Evolutionary conservation across 2,888 invertebrate species (phyloP), one percentile per base, ranked within the genome.

Genomic region (Blera fallax): DNA sequence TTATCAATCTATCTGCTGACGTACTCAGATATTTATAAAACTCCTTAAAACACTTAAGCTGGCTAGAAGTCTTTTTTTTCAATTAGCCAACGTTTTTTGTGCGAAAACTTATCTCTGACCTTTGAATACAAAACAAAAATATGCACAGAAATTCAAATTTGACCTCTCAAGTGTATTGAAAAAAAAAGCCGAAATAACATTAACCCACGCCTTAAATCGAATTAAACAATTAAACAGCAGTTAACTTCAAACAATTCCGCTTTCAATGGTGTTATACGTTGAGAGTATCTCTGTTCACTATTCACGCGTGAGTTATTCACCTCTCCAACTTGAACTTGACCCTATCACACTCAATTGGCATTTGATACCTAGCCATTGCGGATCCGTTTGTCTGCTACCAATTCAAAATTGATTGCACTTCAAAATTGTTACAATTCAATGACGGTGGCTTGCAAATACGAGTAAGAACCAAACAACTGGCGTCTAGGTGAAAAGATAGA

Each of bases 311-410:
- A 24, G 48, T 34, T 48, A 37, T 50, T 73, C 52, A 54, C 52
- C 52, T 64, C 37, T 27, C 43, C 10, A 45, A n/a, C n/a, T 45
- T 65, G 74, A 74, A 74, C 74, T 81, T 82, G 70, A 82, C 70
- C 82, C 56, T 56, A 64, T 24, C 56, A 34, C 2, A 45, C 2
- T 43, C 69, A 50, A 37, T 29, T 65, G 60, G 3, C 21, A 73
- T n/a, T 58, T 48, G n/a, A 52, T 27, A 7, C 1, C 27, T 48
- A 18, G 10, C 24, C 27, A 37, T 18, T 40, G n/a, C 14, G 32
- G 37, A 48, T 48, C 48, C 8, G 10, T 34, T 58, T 24, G 16
- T 73, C 56, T 16, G 6, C 10, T 8, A n/a, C 37, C 45, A 50
- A 64, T 48, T 11, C 40, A 29, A 65, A 65, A 58, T 29, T 32